Evolutionary conservation across 2,888 invertebrate genomes (phyloP), one percentile per base, ranked within the genome.

Genomic region (Hypena proboscidalis): DNA sequence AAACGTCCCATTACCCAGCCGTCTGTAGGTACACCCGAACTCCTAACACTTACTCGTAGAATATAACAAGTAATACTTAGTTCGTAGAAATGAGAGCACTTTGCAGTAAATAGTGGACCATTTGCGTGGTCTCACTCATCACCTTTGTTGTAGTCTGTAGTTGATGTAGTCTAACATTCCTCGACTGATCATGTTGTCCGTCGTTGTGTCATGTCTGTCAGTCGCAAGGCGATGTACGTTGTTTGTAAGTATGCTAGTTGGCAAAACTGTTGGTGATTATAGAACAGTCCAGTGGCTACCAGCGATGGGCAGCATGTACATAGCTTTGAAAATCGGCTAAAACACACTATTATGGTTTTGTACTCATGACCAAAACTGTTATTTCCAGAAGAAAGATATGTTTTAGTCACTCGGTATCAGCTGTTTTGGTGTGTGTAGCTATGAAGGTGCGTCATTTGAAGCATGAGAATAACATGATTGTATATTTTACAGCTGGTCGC

Each of bases 401-500:
- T n/a, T n/a, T n/a, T n/a, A n/a, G n/a, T n/a, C 9, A 1, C 23
- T 25, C 11, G 3, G 10, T n/a, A 10, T 3, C 25, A 3, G 9
- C 5, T 10, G 4, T 7, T 29, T 10, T 22, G 34, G 26, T n/a
- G 21, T 34, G 22, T 31, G 10, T 17, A 13, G n/a, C 31, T 19
- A 5, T 4, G 1, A 3, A 15, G 5, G 23, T 14, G 25, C 8
- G n/a, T 8, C 6, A 0, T 6, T 26, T 9, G 2, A 19, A 22
- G 7, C 7, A 7, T 2, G 10, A 4, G 9, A 10, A 4, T 42
- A 20, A 36, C 7, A 15, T 6, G 20, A n/a, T n/a, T 8, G 22
- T 48, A 37, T 52, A 34, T 44, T 34, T 87, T 90, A 10, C 92
- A 97, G 97, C 91, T 97, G 82, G 95, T 97, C 63, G 95, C 96